These are phyloP conservation scores for Lymantria monacha DNA, from an alignment of 2,888 invertebrate genomes.

Conservation along the genomic window DNA sequence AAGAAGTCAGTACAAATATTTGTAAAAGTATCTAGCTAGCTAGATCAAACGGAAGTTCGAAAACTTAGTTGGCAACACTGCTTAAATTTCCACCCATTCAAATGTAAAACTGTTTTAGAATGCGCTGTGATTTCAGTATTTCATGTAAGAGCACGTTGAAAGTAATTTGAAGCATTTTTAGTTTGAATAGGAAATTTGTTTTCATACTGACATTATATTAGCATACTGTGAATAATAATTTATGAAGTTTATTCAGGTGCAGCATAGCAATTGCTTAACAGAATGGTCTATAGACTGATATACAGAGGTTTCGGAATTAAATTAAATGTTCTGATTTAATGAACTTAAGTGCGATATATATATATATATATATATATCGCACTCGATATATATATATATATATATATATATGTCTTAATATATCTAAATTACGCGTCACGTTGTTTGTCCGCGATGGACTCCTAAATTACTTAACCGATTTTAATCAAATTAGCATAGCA, in stretches of 20 bases:
- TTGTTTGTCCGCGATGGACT: no score
- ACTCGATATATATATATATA: no score
- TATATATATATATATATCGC: no score
- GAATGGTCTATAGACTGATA: no score
- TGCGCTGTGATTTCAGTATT: constrained; percentile 1
- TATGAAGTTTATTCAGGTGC: not conserved
- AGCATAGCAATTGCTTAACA: no score
- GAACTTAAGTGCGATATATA: no score
- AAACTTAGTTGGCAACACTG: constrained; percentile 1
- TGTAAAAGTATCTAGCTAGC: not conserved
- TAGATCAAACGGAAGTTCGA: constrained; percentile 1
- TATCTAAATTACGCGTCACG: no score
- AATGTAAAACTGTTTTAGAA: constrained; percentile 4
- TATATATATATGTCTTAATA: no score
- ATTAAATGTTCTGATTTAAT: no score
- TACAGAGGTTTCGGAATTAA: no score
- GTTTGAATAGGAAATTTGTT: constrained; percentile 5
- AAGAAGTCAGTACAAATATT: not conserved
- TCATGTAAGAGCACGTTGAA: not conserved
- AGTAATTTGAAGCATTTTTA: not conserved
- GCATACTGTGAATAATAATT: constrained; percentile 9
- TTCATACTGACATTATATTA: constrained; percentile 9
- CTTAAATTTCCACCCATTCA: constrained; percentile 4
- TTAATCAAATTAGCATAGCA: no score
- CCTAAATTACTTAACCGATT: no score